These are phyloP conservation scores for Puntigrus tetrazona DNA, from an alignment of 2,113 vertebrate species.

Conservation along the genomic window DNA sequence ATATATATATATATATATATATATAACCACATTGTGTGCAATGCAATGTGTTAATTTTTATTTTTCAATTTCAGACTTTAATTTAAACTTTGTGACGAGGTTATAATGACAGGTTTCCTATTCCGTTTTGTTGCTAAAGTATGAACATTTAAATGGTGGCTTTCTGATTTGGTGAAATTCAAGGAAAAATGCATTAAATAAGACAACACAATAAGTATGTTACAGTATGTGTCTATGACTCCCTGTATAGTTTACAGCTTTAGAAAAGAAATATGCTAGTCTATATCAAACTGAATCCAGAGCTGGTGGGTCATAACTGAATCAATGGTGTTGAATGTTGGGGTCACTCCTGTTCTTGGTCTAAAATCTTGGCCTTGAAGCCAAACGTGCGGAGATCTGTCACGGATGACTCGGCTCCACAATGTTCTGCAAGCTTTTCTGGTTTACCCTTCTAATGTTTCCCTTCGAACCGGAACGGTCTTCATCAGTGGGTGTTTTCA, in stretches of 20 bases:
- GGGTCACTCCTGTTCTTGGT: background rate
- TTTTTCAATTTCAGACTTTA: background rate
- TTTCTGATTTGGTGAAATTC: background rate
- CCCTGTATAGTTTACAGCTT: background rate
- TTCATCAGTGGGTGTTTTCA: conserved; percentile 9
- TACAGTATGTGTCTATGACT: no score
- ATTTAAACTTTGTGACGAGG: background rate
- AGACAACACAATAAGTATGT: background rate
- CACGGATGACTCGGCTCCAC: background rate
- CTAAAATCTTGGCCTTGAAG: background rate
- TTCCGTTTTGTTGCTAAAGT: background rate
- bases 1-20: no score
- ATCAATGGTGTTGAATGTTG: no score
- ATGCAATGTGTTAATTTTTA: background rate
- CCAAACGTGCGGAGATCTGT: background rate
- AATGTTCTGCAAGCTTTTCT: background rate
- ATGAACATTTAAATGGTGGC: background rate
- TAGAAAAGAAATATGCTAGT: background rate
- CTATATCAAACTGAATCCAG: background rate
- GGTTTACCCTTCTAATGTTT: background rate
- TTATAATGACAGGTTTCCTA: no score
- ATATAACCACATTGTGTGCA: background rate
- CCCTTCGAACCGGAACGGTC: background rate
- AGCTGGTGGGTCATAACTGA: background rate
- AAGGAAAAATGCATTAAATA: background rate